Conservation (phyloP, 2,113 vertebrate species). For the Dromaius novaehollandiae region DNA sequence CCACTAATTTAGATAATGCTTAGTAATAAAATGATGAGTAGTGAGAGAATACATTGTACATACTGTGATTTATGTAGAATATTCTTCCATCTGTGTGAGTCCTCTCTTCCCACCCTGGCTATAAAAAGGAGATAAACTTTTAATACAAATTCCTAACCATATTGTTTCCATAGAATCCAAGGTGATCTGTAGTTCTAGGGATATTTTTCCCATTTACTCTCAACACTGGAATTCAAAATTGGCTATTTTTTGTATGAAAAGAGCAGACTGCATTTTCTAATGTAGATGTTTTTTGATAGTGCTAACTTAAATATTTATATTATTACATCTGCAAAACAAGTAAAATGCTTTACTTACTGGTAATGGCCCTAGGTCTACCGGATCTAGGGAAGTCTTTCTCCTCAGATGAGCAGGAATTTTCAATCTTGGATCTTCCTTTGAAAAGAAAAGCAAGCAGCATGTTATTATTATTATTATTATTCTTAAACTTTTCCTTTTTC, state of each 20-base stretch:
- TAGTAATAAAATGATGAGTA: background rate
- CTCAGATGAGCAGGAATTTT: slow-evolving; percentile 84
- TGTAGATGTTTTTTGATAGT: background rate
- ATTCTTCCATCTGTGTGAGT: slow-evolving; percentile 91
- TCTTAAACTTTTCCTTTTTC: background rate
- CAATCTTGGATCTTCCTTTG: slow-evolving; percentile 92
- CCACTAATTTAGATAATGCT: background rate
- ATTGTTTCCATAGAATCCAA: background rate
- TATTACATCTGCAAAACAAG: background rate
- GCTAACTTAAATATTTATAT: background rate
- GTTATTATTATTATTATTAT: slow-evolving; percentile 9
- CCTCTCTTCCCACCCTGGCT: slow-evolving; percentile 98
- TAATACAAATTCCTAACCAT: background rate
- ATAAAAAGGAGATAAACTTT: slow-evolving; percentile 4
- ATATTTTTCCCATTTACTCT: background rate
- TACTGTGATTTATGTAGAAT: slow-evolving; percentile 99
- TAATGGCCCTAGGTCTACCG: slow-evolving; percentile 88
- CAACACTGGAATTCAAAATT: background rate
- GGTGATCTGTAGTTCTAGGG: background rate
- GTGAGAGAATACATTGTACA: slow-evolving; percentile 32
- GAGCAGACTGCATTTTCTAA: background rate
- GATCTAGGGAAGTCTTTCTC: slow-evolving; percentile 83
- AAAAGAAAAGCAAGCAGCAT: slow-evolving; percentile 8
- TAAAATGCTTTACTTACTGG: slow-evolving; percentile 80
- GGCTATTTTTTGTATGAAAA: background rate